Conservation (phyloP, 2,797 vertebrate genomes). For the Gouania willdenowi region DNA sequence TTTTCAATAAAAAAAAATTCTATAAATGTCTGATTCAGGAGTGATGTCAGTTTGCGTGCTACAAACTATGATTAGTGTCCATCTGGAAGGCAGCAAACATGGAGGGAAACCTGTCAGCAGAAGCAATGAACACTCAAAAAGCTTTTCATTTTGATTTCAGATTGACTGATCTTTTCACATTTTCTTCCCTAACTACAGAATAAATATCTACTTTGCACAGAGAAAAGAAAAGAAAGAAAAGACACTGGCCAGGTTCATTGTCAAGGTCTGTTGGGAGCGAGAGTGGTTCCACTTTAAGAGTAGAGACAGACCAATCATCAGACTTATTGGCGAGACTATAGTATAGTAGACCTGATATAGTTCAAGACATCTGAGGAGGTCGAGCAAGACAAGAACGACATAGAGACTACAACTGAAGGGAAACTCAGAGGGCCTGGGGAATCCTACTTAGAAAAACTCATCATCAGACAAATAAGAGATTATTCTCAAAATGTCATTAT, state of each 20-base stretch:
- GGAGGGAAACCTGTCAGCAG: constrained; percentile 20
- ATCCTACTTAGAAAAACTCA: no score
- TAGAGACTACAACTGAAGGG: no score
- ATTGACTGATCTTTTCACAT: constrained; percentile 37
- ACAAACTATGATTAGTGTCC: no score
- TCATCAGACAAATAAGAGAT: no score
- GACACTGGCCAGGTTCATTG: constrained; percentile 31
- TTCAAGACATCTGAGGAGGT: constrained; percentile 53
- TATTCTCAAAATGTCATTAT: no score
- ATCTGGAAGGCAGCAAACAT: not conserved
- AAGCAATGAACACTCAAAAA: constrained; percentile 48
- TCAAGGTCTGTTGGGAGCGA: constrained; percentile 48
- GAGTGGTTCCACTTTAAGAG: constrained; percentile 36
- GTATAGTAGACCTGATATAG: constrained; percentile 32
- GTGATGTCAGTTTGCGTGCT: no score
- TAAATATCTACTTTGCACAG: constrained; percentile 25
- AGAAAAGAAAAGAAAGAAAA: constrained; percentile 5
- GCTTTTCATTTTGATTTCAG: constrained; percentile 54
- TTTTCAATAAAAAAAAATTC: no score
- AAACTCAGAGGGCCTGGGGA: constrained; percentile 20
- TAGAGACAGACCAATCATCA: constrained; percentile 20
- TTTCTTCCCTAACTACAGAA: constrained; percentile 27
- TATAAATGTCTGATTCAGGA: no score
- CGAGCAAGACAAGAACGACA: no score
- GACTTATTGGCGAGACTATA: constrained; percentile 37